Percentiles rank a stretch among this genome's conserved stretches.
Conservation (phyloP, 1,140 invertebrate species). For the Aphaenogaster rudis region DNA sequence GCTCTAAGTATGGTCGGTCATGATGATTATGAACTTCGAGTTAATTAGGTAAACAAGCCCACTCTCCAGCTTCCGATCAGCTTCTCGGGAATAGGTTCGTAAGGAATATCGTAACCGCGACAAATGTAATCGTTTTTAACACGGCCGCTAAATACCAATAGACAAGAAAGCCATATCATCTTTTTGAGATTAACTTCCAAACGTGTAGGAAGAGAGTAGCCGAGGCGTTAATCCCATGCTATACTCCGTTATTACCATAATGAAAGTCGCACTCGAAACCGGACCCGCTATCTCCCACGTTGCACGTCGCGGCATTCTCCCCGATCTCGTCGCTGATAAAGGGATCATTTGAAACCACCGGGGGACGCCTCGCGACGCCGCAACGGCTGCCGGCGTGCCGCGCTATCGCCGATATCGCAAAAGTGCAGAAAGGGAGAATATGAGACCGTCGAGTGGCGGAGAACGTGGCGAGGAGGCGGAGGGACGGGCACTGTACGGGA, state of each 20-base stretch:
- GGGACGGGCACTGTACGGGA: not conserved
- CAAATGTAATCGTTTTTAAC: not conserved
- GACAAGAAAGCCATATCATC: not conserved
- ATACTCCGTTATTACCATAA: not conserved
- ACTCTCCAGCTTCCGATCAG: not conserved
- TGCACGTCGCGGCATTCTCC: slow-evolving; percentile 19
- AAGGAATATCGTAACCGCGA: not conserved
- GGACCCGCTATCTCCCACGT: slow-evolving; percentile 2
- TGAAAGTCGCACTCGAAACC: slow-evolving; percentile 24
- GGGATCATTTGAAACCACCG: slow-evolving; percentile 38
- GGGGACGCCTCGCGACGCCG: slow-evolving; percentile 21
- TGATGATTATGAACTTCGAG: not conserved
- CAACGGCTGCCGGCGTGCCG: not conserved
- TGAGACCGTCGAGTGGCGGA: slow-evolving; percentile 5
- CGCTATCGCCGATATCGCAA: slow-evolving; percentile 51
- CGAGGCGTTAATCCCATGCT: slow-evolving; percentile 16
- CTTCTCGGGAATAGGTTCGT: not conserved
- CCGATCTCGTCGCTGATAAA: slow-evolving; percentile 40
- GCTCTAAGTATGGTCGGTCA: not conserved
- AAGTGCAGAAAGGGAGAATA: slow-evolving; percentile 44
- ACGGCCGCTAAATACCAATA: not conserved
- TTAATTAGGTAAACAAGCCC: not conserved
- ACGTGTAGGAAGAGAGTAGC: not conserved
- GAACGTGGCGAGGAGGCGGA: slow-evolving; percentile 3
- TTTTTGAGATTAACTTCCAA: not conserved